Percentiles rank a stretch among this genome's conserved stretches.
Conservation (phyloP, 2,797 vertebrate species). For the Acridotheres tristis region DNA sequence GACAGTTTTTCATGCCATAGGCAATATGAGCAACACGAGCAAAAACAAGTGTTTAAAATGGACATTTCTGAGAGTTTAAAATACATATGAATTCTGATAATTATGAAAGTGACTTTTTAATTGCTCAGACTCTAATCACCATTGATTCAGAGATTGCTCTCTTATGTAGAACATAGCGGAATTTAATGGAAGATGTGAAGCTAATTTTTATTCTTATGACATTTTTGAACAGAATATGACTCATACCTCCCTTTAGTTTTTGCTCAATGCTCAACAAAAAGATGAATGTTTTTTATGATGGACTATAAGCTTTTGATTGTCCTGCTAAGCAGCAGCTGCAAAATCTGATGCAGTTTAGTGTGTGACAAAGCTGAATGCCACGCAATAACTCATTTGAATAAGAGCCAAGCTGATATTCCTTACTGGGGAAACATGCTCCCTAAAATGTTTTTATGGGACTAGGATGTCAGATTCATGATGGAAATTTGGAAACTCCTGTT, state of each 20-base stretch:
- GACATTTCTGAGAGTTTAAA: background rate
- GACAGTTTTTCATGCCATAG: background rate
- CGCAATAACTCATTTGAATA: background rate
- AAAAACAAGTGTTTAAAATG: background rate
- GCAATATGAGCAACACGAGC: background rate
- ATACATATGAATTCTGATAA: background rate
- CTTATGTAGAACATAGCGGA: background rate
- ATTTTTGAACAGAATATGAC: background rate
- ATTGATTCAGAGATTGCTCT: background rate
- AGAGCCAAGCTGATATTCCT: slow-evolving; percentile 6
- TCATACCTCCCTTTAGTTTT: background rate
- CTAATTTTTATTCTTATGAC: background rate
- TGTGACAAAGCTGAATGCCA: slow-evolving; percentile 13
- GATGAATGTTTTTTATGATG: background rate
- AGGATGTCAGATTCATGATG: background rate
- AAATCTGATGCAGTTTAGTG: background rate
- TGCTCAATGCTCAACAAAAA: background rate
- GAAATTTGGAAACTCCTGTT: background rate
- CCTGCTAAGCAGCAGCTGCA: slow-evolving; percentile 3
- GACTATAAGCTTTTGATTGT: background rate
- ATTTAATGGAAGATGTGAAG: background rate
- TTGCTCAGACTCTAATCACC: background rate
- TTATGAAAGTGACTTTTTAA: background rate
- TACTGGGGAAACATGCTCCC: background rate
- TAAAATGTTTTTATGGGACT: slow-evolving; percentile 9